Percentiles rank a stretch among this genome's conserved stretches.
These are phyloP conservation scores for Rhinella marina DNA, from an alignment of 2,797 vertebrate species.

Conservation along the genomic window DNA sequence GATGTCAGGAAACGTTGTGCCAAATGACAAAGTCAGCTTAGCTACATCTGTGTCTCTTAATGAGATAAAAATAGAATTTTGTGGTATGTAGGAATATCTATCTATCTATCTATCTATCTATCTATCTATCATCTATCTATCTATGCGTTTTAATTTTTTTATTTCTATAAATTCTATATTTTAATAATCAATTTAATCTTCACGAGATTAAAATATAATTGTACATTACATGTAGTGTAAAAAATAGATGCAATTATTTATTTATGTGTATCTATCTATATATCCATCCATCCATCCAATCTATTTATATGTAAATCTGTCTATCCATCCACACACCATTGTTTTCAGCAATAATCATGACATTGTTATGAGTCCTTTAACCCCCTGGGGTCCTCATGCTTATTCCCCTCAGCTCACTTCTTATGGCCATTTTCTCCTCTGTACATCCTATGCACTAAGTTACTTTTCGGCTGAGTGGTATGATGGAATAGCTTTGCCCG, in stretches of 20 bases:
- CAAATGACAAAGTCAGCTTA: neutral
- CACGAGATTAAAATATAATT: too few relatives aligned
- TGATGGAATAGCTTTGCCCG: neutral
- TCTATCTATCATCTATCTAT: neutral
- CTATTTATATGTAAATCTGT: neutral
- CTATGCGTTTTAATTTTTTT: too few relatives aligned
- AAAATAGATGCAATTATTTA: too few relatives aligned
- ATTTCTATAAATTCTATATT: too few relatives aligned
- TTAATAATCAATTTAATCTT: too few relatives aligned
- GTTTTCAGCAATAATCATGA: too few relatives aligned
- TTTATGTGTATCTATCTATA: neutral
- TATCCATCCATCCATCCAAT: neutral
- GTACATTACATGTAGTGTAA: too few relatives aligned
- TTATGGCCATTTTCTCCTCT: too few relatives aligned
- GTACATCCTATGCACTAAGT: too few relatives aligned
- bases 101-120: constrained; percentile 34
- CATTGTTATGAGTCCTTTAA: neutral
- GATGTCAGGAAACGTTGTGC: neutral
- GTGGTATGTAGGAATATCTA: neutral
- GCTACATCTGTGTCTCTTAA: neutral
- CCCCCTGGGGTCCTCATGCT: neutral
- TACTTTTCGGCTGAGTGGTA: neutral
- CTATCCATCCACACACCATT: neutral
- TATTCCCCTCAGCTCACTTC: neutral
- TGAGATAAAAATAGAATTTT: neutral